phyloP scores from a whole-genome alignment of 2,888 invertebrate genomes.

The Ophonus ardosiacus region DNA sequence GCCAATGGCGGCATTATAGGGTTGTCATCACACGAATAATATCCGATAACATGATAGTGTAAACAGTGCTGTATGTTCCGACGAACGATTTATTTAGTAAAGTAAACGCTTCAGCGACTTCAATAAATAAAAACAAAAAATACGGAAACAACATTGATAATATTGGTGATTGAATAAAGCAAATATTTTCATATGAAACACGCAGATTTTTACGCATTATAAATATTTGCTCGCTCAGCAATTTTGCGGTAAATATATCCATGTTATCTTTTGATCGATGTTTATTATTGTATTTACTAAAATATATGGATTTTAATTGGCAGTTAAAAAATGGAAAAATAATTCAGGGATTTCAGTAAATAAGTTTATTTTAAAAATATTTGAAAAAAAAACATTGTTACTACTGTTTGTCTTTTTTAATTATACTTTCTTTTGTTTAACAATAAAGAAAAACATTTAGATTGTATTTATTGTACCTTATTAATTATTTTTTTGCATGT shows the following conservation, averaged over 20 bases:
- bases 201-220: slow-evolving; percentile 31
- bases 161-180: slow-evolving; percentile 33
- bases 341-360: not conserved
- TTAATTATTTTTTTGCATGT: too few relatives aligned
- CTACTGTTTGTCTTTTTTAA: too few relatives aligned
- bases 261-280: slow-evolving; percentile 14
- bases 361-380: too few relatives aligned
- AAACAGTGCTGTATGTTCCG: slow-evolving; percentile 29
- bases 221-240: slow-evolving; percentile 20
- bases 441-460: not conserved
- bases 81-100: slow-evolving; percentile 48
- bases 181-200: slow-evolving; percentile 37
- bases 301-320: not conserved
- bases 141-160: slow-evolving; percentile 11
- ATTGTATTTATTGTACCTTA: not conserved
- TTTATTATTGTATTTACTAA: slow-evolving; percentile 31
- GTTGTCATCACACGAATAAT: slow-evolving; percentile 48
- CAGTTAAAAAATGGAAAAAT: not conserved
- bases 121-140: slow-evolving; percentile 42
- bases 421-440: not conserved
- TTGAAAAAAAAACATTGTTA: too few relatives aligned
- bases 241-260: not conserved
- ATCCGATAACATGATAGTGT: slow-evolving; percentile 53
- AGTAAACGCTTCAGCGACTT: slow-evolving; percentile 38
- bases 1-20: slow-evolving; percentile 9